Conservation (phyloP, 2,888 invertebrate species). For the Leptinotarsa juncta region DNA sequence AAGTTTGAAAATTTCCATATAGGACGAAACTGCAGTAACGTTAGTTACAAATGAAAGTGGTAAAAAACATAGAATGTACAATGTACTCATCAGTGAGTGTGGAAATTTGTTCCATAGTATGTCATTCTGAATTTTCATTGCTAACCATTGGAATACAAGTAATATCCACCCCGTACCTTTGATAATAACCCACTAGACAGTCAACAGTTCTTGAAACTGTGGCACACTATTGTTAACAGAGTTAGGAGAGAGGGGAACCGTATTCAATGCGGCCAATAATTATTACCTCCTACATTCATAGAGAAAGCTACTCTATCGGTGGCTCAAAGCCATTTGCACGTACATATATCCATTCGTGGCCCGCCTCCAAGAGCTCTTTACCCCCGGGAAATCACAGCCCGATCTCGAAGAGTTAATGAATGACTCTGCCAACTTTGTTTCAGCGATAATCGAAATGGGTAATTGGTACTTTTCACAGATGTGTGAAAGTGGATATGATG, state of each 20-base stretch:
- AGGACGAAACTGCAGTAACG: no score
- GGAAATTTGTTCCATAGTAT: no score
- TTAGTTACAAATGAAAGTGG: no score
- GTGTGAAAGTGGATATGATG: slow-evolving; percentile 31
- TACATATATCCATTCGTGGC: slow-evolving; percentile 13
- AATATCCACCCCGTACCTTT: no score
- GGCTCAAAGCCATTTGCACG: slow-evolving; percentile 4
- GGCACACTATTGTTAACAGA: neutral
- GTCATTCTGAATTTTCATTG: no score
- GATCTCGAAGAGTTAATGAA: slow-evolving; percentile 30
- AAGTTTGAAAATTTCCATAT: no score
- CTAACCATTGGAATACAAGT: no score
- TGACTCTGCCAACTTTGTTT: slow-evolving; percentile 15
- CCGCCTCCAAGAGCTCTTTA: slow-evolving; percentile 3
- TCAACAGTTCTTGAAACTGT: neutral
- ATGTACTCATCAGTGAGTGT: no score
- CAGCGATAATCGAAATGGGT: slow-evolving; percentile 23
- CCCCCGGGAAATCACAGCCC: slow-evolving; percentile 32
- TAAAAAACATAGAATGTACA: no score
- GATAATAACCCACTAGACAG: neutral
- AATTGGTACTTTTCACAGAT: slow-evolving; percentile 35
- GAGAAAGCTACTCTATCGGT: neutral
- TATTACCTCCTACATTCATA: neutral
- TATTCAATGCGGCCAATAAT: neutral
- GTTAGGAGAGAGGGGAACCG: neutral